Evolutionary conservation across 2,797 vertebrate genomes (phyloP), one percentile per base, ranked within the genome.

Genomic region (Clarias pachynema): DNA sequence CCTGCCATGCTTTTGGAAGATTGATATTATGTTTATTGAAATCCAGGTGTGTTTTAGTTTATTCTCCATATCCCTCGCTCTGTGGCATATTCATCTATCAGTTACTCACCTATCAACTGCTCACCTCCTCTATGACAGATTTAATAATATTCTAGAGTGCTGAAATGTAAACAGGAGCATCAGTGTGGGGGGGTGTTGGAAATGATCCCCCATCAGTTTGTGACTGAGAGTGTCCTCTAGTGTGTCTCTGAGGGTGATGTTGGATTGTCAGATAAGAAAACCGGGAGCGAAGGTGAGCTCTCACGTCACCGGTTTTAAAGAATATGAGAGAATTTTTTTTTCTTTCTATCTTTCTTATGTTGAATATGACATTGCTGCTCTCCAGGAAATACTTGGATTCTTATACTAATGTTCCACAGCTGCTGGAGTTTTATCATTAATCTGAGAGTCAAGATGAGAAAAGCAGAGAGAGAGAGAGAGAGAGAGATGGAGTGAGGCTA

Each of bases 21-120:
- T 89, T 83, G 88, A 90, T 89, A 87, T 90, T 88, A 85, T 87
- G 84, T 91, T 91, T 90, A 91, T 91, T 91, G 88, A 89, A 90
- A 88, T 89, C 72, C 84, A 87, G 89, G 86, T 86, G 87, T 90
- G 87, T 90, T 90, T 84, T 49, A 72, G 65, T 89, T 81, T 75
- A 78, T 73, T 83, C 86, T 84, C 86, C 73, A 63, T 85, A 85
- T 83, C 87, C 53, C 74, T 72, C 66, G 63, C 60, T 83, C 81
- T 79, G 62, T 56, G 85, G 85, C 83, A 86, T 83, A 85, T 90
- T 84, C 62, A 74, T 88, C 89, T 86, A 63, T 89, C 63, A 81
- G 81, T 88, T 66, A 56, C 29, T 65, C 2, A 20, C 74, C 85
- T 79, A 86, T 89, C 83, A 84, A 80, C 82, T 78, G 56, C 82